Conservation (phyloP, 2,888 invertebrate genomes). For the Hololepta plana region DNA sequence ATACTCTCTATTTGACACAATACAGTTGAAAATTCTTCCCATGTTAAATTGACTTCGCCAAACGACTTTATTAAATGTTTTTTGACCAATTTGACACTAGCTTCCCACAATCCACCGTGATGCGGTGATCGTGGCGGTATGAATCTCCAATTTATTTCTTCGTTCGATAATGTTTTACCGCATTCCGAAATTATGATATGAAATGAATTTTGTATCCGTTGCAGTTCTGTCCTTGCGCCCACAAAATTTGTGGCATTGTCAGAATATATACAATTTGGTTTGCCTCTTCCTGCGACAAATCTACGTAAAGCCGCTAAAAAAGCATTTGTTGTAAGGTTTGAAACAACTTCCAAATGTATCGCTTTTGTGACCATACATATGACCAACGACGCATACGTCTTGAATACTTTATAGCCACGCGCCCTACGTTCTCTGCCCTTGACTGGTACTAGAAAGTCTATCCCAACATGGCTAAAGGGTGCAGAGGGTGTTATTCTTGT, state of each 20-base stretch:
- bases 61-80: too few relatives aligned
- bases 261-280: slow-evolving; percentile 12
- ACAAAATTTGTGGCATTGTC: slow-evolving; percentile 20
- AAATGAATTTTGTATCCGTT: too few relatives aligned
- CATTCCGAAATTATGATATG: too few relatives aligned
- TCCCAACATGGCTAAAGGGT: slow-evolving; percentile 9
- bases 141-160: too few relatives aligned
- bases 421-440: slow-evolving; percentile 8
- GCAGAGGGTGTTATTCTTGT: slow-evolving; percentile 4
- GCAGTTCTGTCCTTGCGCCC: slow-evolving; percentile 11
- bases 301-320: slow-evolving; percentile 16
- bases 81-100: too few relatives aligned
- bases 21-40: not conserved
- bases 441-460: slow-evolving; percentile 13
- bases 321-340: slow-evolving; percentile 13
- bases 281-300: slow-evolving; percentile 15
- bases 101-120: too few relatives aligned
- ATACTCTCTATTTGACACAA: not conserved
- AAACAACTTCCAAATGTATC: slow-evolving; percentile 17
- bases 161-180: too few relatives aligned
- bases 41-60: too few relatives aligned
- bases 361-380: slow-evolving; percentile 14
- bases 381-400: slow-evolving; percentile 14
- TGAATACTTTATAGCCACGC: slow-evolving; percentile 8
- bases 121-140: too few relatives aligned